A percentile compares a stretch with the other conserved stretches of the same genome.
These are phyloP conservation scores for Chelon auratus DNA, from an alignment of 2,797 vertebrate genomes.

Conservation along the genomic window DNA sequence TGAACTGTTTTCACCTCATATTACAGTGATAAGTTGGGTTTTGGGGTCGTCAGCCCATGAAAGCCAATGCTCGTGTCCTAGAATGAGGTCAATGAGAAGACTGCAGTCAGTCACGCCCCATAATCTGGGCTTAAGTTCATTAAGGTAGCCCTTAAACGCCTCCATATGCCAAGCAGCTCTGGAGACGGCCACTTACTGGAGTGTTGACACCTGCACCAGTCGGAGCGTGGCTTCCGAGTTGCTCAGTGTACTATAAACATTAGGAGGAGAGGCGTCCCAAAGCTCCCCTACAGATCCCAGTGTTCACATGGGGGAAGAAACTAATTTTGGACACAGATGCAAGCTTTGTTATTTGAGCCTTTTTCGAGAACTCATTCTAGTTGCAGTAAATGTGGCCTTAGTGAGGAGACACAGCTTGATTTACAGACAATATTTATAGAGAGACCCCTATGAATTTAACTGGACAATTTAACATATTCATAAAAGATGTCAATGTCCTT, in stretches of 20 bases:
- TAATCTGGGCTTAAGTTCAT: conserved; percentile 33
- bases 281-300: no score
- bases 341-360: no score
- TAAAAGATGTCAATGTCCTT: no score
- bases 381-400: no score
- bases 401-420: no score
- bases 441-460: no score
- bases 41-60: neutral
- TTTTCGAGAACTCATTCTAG: no score
- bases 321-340: no score
- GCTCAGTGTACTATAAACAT: neutral
- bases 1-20: neutral
- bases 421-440: no score
- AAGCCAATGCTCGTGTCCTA: neutral
- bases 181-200: conserved; percentile 17
- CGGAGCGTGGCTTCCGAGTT: conserved; percentile 23
- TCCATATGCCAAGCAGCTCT: conserved; percentile 39
- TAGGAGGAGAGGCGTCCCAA: neutral
- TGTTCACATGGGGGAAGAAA: no score
- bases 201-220: conserved; percentile 32
- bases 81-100: conserved; percentile 5
- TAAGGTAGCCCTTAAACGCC: conserved; percentile 14
- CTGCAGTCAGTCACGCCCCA: conserved; percentile 17
- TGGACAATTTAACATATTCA: no score
- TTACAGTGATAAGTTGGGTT: neutral